Evolutionary conservation across 2,113 vertebrate genomes (phyloP).

Genomic region (Anguilla rostrata): DNA sequence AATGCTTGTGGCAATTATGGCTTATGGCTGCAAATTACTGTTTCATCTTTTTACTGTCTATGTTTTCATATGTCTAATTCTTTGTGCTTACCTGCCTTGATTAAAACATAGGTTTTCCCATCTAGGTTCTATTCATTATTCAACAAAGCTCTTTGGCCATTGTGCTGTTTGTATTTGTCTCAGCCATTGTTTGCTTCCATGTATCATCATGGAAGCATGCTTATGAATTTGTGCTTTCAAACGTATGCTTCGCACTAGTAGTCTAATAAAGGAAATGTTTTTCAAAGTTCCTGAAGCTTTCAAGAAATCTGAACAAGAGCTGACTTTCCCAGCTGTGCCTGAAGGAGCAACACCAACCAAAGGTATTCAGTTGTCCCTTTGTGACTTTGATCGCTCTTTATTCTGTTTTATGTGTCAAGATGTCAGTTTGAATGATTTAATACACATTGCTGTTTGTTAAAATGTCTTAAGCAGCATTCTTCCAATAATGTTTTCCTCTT

Average conservation of each 20-base stretch:
- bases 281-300: conserved; percentile 57
- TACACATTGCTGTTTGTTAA: background rate
- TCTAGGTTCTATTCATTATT: background rate
- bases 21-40: conserved; percentile 31
- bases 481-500: background rate
- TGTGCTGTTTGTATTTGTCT: background rate
- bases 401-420: background rate
- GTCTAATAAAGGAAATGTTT: conserved; percentile 52
- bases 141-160: background rate
- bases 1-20: background rate
- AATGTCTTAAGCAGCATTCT: background rate
- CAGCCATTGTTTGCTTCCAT: background rate
- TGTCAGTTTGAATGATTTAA: conserved; percentile 8
- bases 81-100: background rate
- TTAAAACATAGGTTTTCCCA: background rate
- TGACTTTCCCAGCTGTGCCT: conserved; percentile 33
- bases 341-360: conserved; percentile 20
- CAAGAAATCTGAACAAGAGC: conserved; percentile 44
- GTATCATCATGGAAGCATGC: conserved; percentile 16
- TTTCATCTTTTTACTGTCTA: background rate
- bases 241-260: background rate
- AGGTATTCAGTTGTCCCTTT: conserved; percentile 55
- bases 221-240: conserved; percentile 1
- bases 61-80: background rate
- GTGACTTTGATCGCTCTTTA: conserved; percentile 2